Evolutionary conservation across 1,140 invertebrate species (phyloP), one percentile per base, ranked within the genome.

Genomic region (Drosophila lacertosa): DNA sequence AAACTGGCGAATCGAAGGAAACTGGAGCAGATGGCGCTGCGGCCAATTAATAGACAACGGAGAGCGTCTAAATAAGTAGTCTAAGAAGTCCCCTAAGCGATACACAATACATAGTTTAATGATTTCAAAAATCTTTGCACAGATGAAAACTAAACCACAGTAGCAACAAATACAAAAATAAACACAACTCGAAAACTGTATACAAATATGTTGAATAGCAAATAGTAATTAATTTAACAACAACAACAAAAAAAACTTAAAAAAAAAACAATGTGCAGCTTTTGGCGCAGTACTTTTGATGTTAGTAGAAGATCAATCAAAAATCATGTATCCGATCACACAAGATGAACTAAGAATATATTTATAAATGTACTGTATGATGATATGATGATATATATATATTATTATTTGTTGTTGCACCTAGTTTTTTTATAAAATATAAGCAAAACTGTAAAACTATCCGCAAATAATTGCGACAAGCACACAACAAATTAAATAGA

Each of bases 351-450:
- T 29, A 55, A 24, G 11, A 10, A 48, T 24, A 48, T 24, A 58
- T 72, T 58, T 58, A 73, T 59, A 20, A 47, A 53, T 66, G 42
- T 45, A 53, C 71, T 63, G 69, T 53, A 54, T 35, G 15, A 42
- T 60, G 48, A 45, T 68, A 62, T 9, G 10, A 13, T n/a, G n/a
- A n/a, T n/a, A n/a, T n/a, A n/a, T 29, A 44, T 44, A 44, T 22
- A 69, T 45, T 51, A 57, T 47, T 37, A 48, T 51, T 65, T 81
- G 69, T 75, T 80, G 71, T 74, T 82, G 72, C 57, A 75, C 75
- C 7, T 59, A 59, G 54, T 44, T 58, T 50, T 32, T 68, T 47
- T 45, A 16, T 50, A 26, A 10, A 16, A 18, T 40, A 11, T 29
- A 72, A 59, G 65, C 16, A 55, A 26, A 74, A 13, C 15, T 10